Base-by-base conservation (phyloP, 1,140 invertebrate species). In the Aleiodes sp. region DNA sequence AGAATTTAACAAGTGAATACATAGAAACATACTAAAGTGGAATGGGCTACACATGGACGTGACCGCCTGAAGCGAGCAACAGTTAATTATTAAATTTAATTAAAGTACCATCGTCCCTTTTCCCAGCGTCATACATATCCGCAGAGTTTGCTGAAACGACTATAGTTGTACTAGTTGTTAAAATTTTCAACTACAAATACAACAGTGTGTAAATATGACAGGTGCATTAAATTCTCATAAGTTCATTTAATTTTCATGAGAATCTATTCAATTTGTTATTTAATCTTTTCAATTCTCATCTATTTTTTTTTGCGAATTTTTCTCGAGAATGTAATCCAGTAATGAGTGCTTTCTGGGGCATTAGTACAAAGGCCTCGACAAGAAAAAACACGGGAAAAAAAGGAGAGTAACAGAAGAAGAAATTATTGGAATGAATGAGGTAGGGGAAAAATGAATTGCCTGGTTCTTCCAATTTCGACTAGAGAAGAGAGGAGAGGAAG, bases 71-170 rank as follows among this genome's bases (percentile, higher is more conserved):
- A 24, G 46, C 41, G 28, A 9, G 26, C 61, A 46, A 52, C 46
- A 70, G 71, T 74, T 77, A 77, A 77, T 77, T 77, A 77, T 77
- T 73, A 75, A 77, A 77, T 77, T 77, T 76, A 77, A 77, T 77
- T 77, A 77, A 77, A 76, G 69, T 65, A 67, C 63, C 41, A 29
- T 33, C 24, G 26, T 60, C 63, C 28, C 29, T 52, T 37, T 60
- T 64, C 43, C 41, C 37, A 64, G 69, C 64, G 64, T 61, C 65
- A 52, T 61, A 43, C 37, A 26, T 28, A 41, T 39, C 41, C 46
- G 19, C 28, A 39, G 46, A 21, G 46, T 21, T 24, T 24, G 19
- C 46, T 24, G 46, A 12, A 52, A 52, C 46, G 26, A 24, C 8
- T 9, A 16, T 16, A 9, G 46, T 52, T 16, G 33, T 39, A 21